Percentiles rank a stretch among this genome's conserved stretches.
These are phyloP conservation scores for Ceratina calcarata DNA, from an alignment of 1,140 invertebrate species.

Conservation along the genomic window DNA sequence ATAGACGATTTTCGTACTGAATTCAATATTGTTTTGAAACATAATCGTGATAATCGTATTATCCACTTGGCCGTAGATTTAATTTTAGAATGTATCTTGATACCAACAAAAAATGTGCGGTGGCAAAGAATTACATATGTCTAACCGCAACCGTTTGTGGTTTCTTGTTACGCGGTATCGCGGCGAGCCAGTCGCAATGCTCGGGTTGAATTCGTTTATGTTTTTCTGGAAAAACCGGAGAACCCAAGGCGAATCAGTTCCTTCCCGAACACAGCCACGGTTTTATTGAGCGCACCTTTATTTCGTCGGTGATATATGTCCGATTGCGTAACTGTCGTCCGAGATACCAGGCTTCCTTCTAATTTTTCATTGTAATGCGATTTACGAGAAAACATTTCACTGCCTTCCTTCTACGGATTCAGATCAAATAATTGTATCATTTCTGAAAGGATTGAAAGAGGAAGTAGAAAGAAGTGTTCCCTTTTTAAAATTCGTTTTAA, in stretches of 20 bases:
- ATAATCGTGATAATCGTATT: too few species aligned
- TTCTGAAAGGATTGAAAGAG: too few species aligned
- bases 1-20: too few species aligned
- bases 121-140: neutral
- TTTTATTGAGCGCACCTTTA: conserved; percentile 55
- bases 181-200: conserved; percentile 18
- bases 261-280: conserved; percentile 15
- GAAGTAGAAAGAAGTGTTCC: too few species aligned
- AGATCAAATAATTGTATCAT: too few species aligned
- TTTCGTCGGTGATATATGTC: conserved; percentile 41
- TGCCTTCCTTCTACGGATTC: too few species aligned
- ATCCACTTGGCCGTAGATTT: too few species aligned
- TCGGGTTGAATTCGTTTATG: conserved; percentile 45
- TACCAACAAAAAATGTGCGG: too few species aligned
- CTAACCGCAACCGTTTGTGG: neutral
- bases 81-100: too few species aligned
- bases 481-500: too few species aligned
- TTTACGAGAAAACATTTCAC: conserved; percentile 4
- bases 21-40: too few species aligned
- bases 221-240: neutral
- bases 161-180: conserved; percentile 29
- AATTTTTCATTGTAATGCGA: conserved; percentile 43
- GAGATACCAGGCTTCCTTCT: neutral
- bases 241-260: conserved; percentile 48
- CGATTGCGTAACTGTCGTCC: conserved; percentile 50